Percentiles rank a stretch among this genome's conserved stretches.
phyloP scores from a whole-genome alignment of 2,888 invertebrate genomes.

The Aphodius sticticus region DNA sequence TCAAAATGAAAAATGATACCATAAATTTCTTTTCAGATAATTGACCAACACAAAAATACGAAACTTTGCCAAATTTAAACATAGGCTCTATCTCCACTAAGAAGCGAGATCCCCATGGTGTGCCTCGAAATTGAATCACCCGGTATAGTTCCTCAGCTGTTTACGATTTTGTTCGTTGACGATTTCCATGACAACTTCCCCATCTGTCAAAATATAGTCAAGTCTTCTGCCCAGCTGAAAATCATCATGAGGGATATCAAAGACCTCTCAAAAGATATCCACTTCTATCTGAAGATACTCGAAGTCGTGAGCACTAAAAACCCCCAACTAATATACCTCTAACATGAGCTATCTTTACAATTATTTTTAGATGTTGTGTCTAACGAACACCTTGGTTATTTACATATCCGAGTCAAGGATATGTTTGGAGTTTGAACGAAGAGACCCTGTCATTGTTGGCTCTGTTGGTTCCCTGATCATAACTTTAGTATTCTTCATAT shows the following conservation, averaged over 20 bases:
- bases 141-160: no score
- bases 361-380: neutral
- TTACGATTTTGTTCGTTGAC: no score
- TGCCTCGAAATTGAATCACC: no score
- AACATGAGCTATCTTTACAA: neutral
- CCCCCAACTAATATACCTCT: neutral
- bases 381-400: neutral
- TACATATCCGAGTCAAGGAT: neutral
- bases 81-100: no score
- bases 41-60: no score
- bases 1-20: no score
- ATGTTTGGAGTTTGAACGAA: neutral
- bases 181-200: neutral
- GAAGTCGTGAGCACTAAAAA: neutral
- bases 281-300: neutral
- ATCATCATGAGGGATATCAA: neutral
- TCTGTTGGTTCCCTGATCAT: neutral
- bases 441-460: neutral
- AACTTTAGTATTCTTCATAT: neutral
- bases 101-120: no score
- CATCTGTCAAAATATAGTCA: neutral
- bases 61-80: no score
- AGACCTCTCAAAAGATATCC: neutral
- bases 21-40: no score
- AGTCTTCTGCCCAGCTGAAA: neutral